These are phyloP conservation scores for Oncorhynchus kisutch DNA, from an alignment of 2,113 vertebrate genomes.

Conservation along the genomic window DNA sequence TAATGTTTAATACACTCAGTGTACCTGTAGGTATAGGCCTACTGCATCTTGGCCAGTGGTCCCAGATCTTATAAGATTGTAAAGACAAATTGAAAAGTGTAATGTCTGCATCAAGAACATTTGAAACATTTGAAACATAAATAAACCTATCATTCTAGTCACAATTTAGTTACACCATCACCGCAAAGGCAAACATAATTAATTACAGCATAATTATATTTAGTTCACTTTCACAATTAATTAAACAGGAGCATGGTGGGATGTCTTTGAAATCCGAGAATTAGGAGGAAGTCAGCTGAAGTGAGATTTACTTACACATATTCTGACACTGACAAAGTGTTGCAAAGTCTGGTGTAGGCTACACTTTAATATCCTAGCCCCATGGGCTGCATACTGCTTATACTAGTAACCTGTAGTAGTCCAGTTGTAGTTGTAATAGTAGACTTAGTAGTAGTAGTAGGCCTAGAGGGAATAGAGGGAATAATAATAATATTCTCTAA, in stretches of 20 bases:
- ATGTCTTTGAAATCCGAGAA: slow-evolving; percentile 79
- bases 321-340: slow-evolving; percentile 3
- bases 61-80: no score
- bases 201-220: slow-evolving; percentile 83
- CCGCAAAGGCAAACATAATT: slow-evolving; percentile 75
- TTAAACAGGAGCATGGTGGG: slow-evolving; percentile 77
- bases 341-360: background rate
- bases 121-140: background rate
- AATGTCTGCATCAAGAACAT: background rate
- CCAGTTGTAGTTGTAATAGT: no score
- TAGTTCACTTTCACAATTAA: slow-evolving; percentile 83
- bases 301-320: slow-evolving; percentile 75
- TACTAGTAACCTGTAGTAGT: no score
- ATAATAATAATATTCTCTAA: background rate
- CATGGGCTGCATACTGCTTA: background rate
- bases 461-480: background rate
- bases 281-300: slow-evolving; percentile 74
- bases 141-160: slow-evolving; percentile 23
- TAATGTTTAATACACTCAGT: no score
- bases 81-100: background rate
- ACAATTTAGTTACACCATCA: slow-evolving; percentile 23
- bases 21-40: background rate
- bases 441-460: no score
- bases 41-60: no score
- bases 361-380: background rate